Conservation (phyloP, 2,888 invertebrate genomes). For the Xestia ashworthii region DNA sequence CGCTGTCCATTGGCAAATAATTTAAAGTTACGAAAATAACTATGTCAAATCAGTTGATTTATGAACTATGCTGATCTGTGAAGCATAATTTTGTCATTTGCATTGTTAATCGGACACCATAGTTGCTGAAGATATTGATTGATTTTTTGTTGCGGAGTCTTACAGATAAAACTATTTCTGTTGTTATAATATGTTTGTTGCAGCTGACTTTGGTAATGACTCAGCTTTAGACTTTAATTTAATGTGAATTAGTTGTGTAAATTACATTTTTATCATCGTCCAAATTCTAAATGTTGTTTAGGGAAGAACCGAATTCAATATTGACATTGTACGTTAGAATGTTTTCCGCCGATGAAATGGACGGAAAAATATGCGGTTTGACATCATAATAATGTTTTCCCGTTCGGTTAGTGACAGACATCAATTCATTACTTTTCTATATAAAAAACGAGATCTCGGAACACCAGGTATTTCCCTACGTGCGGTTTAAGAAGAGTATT, state of each 20-base stretch:
- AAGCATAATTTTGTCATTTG: constrained; percentile 48
- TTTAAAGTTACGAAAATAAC: constrained; percentile 82
- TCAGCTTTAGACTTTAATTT: not conserved
- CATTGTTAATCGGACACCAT: constrained; percentile 20
- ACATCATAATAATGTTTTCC: constrained; percentile 30
- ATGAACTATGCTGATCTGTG: constrained; percentile 39
- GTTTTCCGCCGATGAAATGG: constrained; percentile 24
- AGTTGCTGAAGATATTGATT: constrained; percentile 3
- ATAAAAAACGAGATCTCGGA: constrained; percentile 26
- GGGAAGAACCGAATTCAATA: constrained; percentile 40
- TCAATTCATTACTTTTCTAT: constrained; percentile 35
- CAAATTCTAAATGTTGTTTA: constrained; percentile 37
- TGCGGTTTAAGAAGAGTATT: constrained; percentile 26
- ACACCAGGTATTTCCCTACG: constrained; percentile 33
- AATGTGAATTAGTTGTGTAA: constrained; percentile 23
- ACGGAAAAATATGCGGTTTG: constrained; percentile 28
- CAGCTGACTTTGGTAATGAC: constrained; percentile 6
- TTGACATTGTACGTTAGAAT: constrained; percentile 36
- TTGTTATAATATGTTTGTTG: constrained; percentile 8
- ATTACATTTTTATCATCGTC: constrained; percentile 5
- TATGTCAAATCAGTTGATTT: constrained; percentile 69
- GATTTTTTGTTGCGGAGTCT: constrained; percentile 3
- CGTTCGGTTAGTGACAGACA: constrained; percentile 13
- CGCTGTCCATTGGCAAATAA: constrained; percentile 83
- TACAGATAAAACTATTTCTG: not conserved